These are phyloP conservation scores for Menidia beryllina DNA, from an alignment of 2,113 vertebrate species.

Conservation along the genomic window DNA sequence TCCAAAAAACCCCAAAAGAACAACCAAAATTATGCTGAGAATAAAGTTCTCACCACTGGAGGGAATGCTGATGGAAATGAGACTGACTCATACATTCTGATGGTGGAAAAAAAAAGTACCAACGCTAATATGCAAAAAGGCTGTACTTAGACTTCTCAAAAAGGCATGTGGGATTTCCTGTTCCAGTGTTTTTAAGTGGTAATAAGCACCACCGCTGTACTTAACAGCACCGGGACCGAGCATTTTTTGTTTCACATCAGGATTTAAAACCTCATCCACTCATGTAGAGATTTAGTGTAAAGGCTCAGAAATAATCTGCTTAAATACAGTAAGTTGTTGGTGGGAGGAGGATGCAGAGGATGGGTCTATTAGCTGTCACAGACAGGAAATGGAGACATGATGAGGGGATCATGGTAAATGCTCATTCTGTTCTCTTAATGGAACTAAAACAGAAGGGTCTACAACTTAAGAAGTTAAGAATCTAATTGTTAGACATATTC, in stretches of 20 bases:
- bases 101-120: constrained; percentile 13
- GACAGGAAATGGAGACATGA: too few species aligned
- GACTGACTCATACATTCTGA: neutral
- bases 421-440: too few species aligned
- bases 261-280: neutral
- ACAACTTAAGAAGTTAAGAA: too few species aligned
- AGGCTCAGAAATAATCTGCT: neutral
- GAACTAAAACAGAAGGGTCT: too few species aligned
- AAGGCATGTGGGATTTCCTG: constrained; percentile 15
- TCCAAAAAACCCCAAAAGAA: too few species aligned
- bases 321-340: neutral
- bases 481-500: too few species aligned
- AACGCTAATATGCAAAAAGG: constrained; percentile 30
- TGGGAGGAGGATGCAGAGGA: neutral
- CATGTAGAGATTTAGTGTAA: neutral
- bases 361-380: too few species aligned
- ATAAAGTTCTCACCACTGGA: constrained; percentile 16
- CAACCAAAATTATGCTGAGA: constrained; percentile 37
- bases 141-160: neutral
- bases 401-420: too few species aligned
- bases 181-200: constrained; percentile 14
- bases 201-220: constrained; percentile 5
- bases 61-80: constrained; percentile 42
- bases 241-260: neutral
- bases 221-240: neutral